Percentiles rank a stretch among this genome's conserved stretches.
These are phyloP conservation scores for Eremobia ochroleuca DNA, from an alignment of 2,888 invertebrate species.

Conservation along the genomic window DNA sequence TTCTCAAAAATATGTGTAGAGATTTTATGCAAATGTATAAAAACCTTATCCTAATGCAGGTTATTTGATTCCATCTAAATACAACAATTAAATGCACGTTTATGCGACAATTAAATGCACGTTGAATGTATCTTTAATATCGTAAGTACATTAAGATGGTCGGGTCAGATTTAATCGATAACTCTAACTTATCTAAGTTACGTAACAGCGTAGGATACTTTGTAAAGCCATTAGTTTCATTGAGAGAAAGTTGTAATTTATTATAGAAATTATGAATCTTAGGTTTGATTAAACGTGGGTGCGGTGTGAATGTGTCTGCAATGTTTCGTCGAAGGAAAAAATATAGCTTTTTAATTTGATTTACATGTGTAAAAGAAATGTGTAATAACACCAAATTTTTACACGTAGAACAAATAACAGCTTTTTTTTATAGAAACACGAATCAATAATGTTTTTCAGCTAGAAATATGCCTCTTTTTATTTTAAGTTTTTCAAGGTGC, in stretches of 20 bases:
- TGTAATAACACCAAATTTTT: not conserved
- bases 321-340: not conserved
- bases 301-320: slow-evolving; percentile 32
- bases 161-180: slow-evolving; percentile 50
- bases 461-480: not conserved
- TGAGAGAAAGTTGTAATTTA: slow-evolving; percentile 66
- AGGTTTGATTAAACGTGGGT: slow-evolving; percentile 45
- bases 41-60: not conserved
- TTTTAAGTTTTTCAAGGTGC: not conserved
- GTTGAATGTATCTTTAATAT: slow-evolving; percentile 7
- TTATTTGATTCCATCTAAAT: slow-evolving; percentile 16
- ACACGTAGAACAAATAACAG: not conserved
- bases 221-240: slow-evolving; percentile 60
- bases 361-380: not conserved
- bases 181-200: slow-evolving; percentile 55
- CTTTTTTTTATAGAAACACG: not conserved
- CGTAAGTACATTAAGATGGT: slow-evolving; percentile 29
- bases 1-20: not conserved
- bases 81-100: too few species aligned
- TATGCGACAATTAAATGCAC: slow-evolving; percentile 23
- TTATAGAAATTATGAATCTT: slow-evolving; percentile 58
- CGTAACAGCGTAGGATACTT: slow-evolving; percentile 49
- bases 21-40: slow-evolving; percentile 18
- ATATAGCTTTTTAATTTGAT: not conserved
- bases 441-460: not conserved